Conservation (phyloP, 1,140 invertebrate genomes). For the Belonocnema kinseyi region DNA sequence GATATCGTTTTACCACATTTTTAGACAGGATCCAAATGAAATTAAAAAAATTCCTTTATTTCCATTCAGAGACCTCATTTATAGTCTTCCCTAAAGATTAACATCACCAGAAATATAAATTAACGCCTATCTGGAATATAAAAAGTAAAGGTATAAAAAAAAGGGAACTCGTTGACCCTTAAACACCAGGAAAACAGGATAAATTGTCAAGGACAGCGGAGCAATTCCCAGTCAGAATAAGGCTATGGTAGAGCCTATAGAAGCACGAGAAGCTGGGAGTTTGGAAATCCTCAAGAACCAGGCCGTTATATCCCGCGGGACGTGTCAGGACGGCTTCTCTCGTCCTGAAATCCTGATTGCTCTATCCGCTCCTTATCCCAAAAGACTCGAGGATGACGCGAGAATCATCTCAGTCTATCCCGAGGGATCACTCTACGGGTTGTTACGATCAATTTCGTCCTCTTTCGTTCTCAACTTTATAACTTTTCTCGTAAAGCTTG, state of each 20-base stretch:
- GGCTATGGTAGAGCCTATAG: slow-evolving; percentile 25
- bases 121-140: no score
- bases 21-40: no score
- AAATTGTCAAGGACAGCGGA: slow-evolving; percentile 47
- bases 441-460: neutral
- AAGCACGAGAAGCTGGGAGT: slow-evolving; percentile 47
- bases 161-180: slow-evolving; percentile 73
- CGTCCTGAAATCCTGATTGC: slow-evolving; percentile 64
- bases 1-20: no score
- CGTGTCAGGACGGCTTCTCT: slow-evolving; percentile 41
- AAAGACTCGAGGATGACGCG: slow-evolving; percentile 59
- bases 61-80: no score
- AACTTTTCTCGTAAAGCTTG: neutral
- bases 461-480: neutral
- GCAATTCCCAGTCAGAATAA: slow-evolving; percentile 49
- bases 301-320: slow-evolving; percentile 58
- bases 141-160: slow-evolving; percentile 58
- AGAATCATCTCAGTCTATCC: slow-evolving; percentile 20
- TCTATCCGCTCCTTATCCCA: slow-evolving; percentile 68
- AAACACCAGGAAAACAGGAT: slow-evolving; percentile 68
- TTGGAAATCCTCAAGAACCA: slow-evolving; percentile 62
- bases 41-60: no score
- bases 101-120: no score
- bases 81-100: no score
- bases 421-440: slow-evolving; percentile 32